A percentile compares a stretch with the other conserved stretches of the same genome.
Conservation (phyloP, 1,140 invertebrate genomes). For the Drosophila albomicans region DNA sequence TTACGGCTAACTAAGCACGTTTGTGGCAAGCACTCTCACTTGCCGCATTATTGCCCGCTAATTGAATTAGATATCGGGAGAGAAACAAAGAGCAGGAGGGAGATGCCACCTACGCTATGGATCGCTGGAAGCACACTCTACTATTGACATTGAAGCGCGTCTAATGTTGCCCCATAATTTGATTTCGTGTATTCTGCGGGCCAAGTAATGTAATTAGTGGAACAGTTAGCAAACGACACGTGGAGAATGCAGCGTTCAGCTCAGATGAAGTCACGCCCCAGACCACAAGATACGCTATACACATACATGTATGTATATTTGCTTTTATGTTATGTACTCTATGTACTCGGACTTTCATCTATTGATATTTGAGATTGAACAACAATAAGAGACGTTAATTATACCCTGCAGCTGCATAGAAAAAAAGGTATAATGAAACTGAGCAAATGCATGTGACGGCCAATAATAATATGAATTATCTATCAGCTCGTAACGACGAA, state of each 20-base stretch:
- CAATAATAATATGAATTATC: slow-evolving; percentile 5
- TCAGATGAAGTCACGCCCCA: slow-evolving; percentile 41
- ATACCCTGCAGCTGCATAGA: slow-evolving; percentile 2
- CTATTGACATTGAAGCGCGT: slow-evolving; percentile 51
- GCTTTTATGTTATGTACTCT: slow-evolving; percentile 10
- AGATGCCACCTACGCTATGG: slow-evolving; percentile 40
- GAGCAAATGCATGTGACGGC: not conserved
- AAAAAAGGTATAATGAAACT: slow-evolving; percentile 3
- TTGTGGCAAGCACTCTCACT: slow-evolving; percentile 50
- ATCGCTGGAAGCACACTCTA: slow-evolving; percentile 34
- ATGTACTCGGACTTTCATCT: not conserved
- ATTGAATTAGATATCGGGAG: slow-evolving; percentile 63
- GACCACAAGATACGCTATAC: slow-evolving; percentile 13
- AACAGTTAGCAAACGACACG: slow-evolving; percentile 41
- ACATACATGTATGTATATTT: slow-evolving; percentile 19
- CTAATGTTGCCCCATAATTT: slow-evolving; percentile 49
- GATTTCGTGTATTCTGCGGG: slow-evolving; percentile 40
- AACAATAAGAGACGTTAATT: slow-evolving; percentile 11
- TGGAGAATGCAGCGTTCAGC: slow-evolving; percentile 22
- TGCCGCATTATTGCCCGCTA: slow-evolving; percentile 59
- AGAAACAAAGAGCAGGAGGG: not conserved
- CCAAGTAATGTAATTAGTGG: slow-evolving; percentile 53
- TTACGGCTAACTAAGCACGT: slow-evolving; percentile 20
- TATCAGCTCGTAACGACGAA: not conserved
- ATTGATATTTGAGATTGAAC: slow-evolving; percentile 21